Conservation (phyloP, 2,113 vertebrate genomes). For the Macrotus californicus region DNA sequence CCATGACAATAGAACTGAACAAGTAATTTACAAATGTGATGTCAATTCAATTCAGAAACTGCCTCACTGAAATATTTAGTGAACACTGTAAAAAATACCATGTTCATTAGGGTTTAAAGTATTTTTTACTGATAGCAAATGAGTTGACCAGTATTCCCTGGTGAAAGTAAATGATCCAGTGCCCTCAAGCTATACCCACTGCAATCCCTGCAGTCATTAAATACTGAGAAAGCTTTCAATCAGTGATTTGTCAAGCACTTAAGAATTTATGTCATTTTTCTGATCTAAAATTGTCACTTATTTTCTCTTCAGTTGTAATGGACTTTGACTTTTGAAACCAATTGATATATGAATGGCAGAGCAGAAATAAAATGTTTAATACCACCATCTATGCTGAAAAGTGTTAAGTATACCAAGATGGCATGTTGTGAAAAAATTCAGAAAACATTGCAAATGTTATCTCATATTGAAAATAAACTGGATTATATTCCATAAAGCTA, state of each 20-base stretch:
- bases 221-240: constrained; percentile 31
- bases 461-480: not conserved
- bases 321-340: not conserved
- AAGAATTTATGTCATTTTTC: not conserved
- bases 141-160: constrained; percentile 43
- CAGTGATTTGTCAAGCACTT: constrained; percentile 39
- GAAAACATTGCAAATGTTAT: not conserved
- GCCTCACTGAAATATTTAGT: constrained; percentile 1
- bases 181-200: constrained; percentile 24
- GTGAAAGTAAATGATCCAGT: constrained; percentile 33
- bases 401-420: not conserved
- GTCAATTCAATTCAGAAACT: not conserved
- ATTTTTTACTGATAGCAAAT: constrained; percentile 53
- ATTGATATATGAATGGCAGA: not conserved
- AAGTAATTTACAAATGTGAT: not conserved
- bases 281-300: constrained; percentile 7
- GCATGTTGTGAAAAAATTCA: not conserved
- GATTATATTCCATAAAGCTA: not conserved
- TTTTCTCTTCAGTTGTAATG: constrained; percentile 3
- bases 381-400: not conserved
- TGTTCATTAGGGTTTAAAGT: constrained; percentile 62
- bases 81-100: constrained; percentile 49
- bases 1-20: not conserved
- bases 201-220: constrained; percentile 37
- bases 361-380: not conserved